Evolutionary conservation across 2,888 invertebrate species (phyloP).

Genomic region (Nomada fabriciana): DNA sequence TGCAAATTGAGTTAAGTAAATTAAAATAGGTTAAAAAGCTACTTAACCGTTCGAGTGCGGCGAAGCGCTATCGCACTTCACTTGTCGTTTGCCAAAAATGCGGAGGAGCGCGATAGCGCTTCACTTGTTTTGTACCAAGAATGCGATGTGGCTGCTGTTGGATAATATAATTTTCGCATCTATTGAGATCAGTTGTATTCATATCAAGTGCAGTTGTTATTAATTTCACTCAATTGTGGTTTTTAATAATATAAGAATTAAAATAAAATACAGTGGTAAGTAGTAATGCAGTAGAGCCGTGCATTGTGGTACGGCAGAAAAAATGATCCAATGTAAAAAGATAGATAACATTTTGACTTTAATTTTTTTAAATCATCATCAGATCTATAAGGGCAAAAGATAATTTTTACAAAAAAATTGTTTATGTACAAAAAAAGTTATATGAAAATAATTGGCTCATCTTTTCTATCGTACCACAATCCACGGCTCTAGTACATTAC

Average conservation of each 20-base stretch:
- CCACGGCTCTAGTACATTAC: conserved; percentile 6
- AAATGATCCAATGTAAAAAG: conserved; percentile 17
- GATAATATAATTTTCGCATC: background rate
- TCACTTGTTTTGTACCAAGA: background rate
- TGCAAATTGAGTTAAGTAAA: background rate
- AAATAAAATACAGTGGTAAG: conserved; percentile 17
- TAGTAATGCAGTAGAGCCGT: no score
- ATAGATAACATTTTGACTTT: conserved; percentile 13
- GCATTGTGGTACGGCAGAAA: conserved; percentile 24
- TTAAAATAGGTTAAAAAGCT: background rate
- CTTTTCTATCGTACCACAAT: background rate
- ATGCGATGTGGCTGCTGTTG: conserved; percentile 1
- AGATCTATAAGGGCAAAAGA: conserved; percentile 9
- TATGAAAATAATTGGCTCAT: background rate
- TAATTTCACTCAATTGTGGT: conserved; percentile 9
- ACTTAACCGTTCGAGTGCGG: no score
- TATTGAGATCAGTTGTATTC: no score
- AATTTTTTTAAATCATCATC: background rate
- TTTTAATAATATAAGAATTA: conserved; percentile 4
- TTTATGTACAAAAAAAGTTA: conserved; percentile 11
- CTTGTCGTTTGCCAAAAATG: conserved; percentile 3
- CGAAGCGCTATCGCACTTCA: no score
- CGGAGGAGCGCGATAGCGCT: conserved; percentile 13
- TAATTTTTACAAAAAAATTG: conserved; percentile 17
- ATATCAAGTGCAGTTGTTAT: background rate